Evolutionary conservation across 2,113 vertebrate genomes (phyloP), one percentile per base, ranked within the genome.

Genomic region (Tetraodon nigroviridis): DNA sequence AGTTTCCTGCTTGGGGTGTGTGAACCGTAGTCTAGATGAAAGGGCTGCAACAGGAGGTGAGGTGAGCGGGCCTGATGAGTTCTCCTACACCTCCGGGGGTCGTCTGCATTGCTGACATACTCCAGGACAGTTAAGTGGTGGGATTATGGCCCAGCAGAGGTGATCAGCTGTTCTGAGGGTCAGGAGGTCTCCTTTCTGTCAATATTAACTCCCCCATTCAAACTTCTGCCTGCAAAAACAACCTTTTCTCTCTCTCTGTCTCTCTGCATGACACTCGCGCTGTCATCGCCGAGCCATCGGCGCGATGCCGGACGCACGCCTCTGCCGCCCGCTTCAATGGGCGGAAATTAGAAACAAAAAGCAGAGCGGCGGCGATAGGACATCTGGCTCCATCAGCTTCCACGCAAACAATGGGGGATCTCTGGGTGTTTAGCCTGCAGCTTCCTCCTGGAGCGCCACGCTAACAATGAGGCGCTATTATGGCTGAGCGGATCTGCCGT

Each of bases 321-420:
- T 72, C 57, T 6, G 5, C 63, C 19, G 47, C 58, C 59, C 5
- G 16, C 37, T 82, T 89, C 78, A 87, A 87, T 88, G 50, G 80
- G 56, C 82, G 84, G 88, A 88, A 88, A 85, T 84, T 83, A 76
- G 76, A 75, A 85, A 74, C 63, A 64, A 74, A 86, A 86, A 89
- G 85, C 81, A 87, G 64, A 67, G 7, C 57, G 61, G 57, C 37
- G 71, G 81, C 73, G 78, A 84, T 80, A 86, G 82, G 82, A 85
- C 79, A 82, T 57, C 69, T 13, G 78, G 78, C 82, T 83, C 70
- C 76, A 76, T 84, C 67, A 69, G 80, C 67, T 51, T 60, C 58
- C 75, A 73, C 55, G 46, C 69, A 80, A 73, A 89, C 88, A 89
- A 89, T 87, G 58, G 80, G 78, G 82, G 69, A 70, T 81, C 79